Base-by-base conservation (phyloP, 2,888 invertebrate genomes). In the Sturmia bella region DNA sequence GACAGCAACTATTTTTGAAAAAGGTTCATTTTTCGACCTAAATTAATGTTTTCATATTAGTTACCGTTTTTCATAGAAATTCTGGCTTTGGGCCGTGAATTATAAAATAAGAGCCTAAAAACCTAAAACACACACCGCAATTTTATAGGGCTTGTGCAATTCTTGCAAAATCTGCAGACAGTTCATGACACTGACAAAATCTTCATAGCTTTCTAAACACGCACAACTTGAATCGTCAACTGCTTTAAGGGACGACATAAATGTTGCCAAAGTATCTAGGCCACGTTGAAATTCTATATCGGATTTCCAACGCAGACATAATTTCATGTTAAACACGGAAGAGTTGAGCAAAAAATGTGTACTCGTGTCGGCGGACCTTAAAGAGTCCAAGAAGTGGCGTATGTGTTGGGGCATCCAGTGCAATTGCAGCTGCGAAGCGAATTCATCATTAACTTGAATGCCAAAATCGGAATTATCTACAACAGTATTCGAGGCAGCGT, bases 171-270 rank as follows among this genome's bases (percentile, higher is more conserved):
- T 85, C 12, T 85, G 83, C 17, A 90, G 69, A 70, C 88, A 87
- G 0, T 84, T 85, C 82, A 90, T 85, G 1, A 87, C 86, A 12
- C 85, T 86, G 0, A 88, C 89, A 57, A 90, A 87, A 19, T 85
- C 81, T 21, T 89, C 88, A 72, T 89, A 89, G 64, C 83, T 87
- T 6, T 87, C 84, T 2, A 82, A 43, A 3, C 66, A 37, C 0
- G 57, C 57, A 48, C 56, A 13, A 13, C 63, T 48, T 0, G 13
- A 13, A 6, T 13, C 24, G 3, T 57, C n/a, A n/a, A n/a, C 54
- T 0, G 76, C 9, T 17, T 81, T 74, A 1, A 80, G 79, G 15
- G 69, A 68, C 24, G 84, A 83, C 48, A 32, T 7, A 32, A 87
- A 73, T 37, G 83, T 79, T 56, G 86, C 84, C 41, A 89, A 45